Base-by-base conservation (phyloP, 2,113 vertebrate genomes). In the Heterotilapia buettikoferi region DNA sequence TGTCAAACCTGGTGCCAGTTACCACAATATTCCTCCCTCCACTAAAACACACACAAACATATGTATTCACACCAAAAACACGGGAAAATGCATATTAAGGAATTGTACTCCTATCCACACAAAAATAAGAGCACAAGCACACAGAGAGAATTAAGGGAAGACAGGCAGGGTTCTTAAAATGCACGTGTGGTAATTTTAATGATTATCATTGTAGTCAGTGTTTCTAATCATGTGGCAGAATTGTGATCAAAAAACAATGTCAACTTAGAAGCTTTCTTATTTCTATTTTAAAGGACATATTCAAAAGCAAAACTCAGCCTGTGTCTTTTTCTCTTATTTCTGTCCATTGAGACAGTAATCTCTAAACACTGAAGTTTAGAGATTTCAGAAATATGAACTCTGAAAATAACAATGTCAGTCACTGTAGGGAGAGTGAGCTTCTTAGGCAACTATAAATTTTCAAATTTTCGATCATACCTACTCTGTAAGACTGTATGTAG, bases 11-110 rank as follows among this genome's bases (percentile, higher is more conserved):
- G 0, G 96, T 96, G 76, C 98, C 98, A 0, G 96, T 96, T 85
- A 99, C 96, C 36, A 92, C 95, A 87, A 99, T 98, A 91, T 96
- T 97, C 86, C 98, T 97, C 61, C 98, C 98, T 82, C 98, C 98
- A 57, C 98, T 99, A 92, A 78, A 96, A 88, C 19, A 86, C 24
- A 85, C n/a, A 89, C 36, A 90, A 6, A 80, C n/a, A 53, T 8
- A 81, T 13, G 5, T 9, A 79, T 14, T 56, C 0, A 61, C 14
- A 43, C 7, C 21, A 79, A 33, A 50, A 78, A 10, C 47, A 88
- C 31, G 80, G 3, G 18, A 78, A 71, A 57, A 31, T 68, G 31
- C 29, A 59, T 76, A 76, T 43, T 61, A 31, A 83, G 82, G 14
- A 29, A 21, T 43, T 66, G 80, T 21, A 54, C 53, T 40, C 13